A percentile compares a stretch with the other conserved stretches of the same genome.
Conservation (phyloP, 1,140 invertebrate genomes). For the Drosophila pallidifrons region DNA sequence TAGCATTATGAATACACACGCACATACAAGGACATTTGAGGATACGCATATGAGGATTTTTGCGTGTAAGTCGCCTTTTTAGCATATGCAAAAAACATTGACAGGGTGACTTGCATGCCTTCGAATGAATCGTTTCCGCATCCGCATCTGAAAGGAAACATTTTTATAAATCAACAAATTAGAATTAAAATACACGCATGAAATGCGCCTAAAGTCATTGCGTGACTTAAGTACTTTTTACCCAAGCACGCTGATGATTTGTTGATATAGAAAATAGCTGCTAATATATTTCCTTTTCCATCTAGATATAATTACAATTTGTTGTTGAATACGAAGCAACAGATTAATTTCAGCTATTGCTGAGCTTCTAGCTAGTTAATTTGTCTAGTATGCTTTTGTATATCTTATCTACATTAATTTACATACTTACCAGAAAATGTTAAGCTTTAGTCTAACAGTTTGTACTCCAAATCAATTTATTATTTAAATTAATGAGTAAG, state of each 20-base stretch:
- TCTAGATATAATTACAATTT: too few relatives aligned
- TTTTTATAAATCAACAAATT: constrained; percentile 22
- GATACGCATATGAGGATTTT: not conserved
- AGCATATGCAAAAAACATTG: constrained; percentile 20
- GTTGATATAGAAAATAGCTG: not conserved
- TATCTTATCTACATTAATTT: too few relatives aligned
- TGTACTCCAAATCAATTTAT: too few relatives aligned
- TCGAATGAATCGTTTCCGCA: constrained; percentile 12
- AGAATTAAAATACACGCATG: not conserved
- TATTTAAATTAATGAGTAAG: too few relatives aligned
- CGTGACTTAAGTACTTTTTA: not conserved
- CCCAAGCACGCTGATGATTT: not conserved
- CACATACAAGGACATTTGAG: not conserved
- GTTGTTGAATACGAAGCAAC: not conserved
- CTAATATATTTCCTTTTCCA: not conserved
- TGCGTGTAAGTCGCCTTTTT: constrained; percentile 11
- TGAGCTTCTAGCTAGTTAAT: not conserved
- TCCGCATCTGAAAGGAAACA: constrained; percentile 1
- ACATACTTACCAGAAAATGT: too few relatives aligned
- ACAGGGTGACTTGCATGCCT: constrained; percentile 30
- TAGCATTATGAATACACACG: constrained; percentile 57
- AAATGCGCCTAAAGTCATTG: not conserved
- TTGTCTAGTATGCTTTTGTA: too few relatives aligned
- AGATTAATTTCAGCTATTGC: not conserved
- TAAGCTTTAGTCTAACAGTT: too few relatives aligned